A percentile compares a stretch with the other conserved stretches of the same genome.
Evolutionary conservation across 2,888 invertebrate species (phyloP).

Genomic region (Nomada lathburiana): DNA sequence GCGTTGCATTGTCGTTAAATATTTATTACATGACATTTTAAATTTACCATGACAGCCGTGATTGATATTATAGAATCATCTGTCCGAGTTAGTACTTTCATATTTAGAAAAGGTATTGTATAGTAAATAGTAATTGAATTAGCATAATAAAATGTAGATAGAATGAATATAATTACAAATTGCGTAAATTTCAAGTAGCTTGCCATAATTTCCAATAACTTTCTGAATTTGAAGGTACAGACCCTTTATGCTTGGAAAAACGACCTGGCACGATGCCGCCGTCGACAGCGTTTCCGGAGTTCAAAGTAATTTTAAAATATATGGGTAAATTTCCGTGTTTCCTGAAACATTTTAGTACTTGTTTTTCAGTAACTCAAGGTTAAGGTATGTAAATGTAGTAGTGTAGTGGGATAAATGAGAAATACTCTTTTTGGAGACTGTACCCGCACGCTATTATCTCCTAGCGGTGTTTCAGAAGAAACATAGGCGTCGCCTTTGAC

Average conservation of each 20-base stretch:
- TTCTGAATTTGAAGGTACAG: not conserved
- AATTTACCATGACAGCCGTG: not conserved
- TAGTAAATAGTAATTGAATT: too few species aligned
- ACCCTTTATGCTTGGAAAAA: not conserved
- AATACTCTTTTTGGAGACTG: constrained; percentile 75
- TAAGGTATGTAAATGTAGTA: constrained; percentile 33
- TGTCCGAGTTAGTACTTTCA: not conserved
- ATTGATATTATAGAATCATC: not conserved
- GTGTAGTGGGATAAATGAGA: constrained; percentile 59
- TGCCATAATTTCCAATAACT: not conserved
- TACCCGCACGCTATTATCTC: constrained; percentile 80
- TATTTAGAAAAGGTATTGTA: too few species aligned
- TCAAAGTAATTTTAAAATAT: constrained; percentile 12
- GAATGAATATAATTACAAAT: not conserved
- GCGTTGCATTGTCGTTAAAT: not conserved
- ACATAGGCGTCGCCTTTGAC: constrained; percentile 78
- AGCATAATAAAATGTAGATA: not conserved
- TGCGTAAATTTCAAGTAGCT: too few species aligned
- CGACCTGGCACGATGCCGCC: not conserved
- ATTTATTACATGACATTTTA: not conserved
- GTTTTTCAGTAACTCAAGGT: constrained; percentile 49
- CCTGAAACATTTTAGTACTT: constrained; percentile 27
- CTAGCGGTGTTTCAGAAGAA: constrained; percentile 82
- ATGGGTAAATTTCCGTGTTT: not conserved
- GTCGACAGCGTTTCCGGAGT: not conserved